phyloP scores from a whole-genome alignment of 1,140 invertebrate genomes.

The Calliphora vicina region DNA sequence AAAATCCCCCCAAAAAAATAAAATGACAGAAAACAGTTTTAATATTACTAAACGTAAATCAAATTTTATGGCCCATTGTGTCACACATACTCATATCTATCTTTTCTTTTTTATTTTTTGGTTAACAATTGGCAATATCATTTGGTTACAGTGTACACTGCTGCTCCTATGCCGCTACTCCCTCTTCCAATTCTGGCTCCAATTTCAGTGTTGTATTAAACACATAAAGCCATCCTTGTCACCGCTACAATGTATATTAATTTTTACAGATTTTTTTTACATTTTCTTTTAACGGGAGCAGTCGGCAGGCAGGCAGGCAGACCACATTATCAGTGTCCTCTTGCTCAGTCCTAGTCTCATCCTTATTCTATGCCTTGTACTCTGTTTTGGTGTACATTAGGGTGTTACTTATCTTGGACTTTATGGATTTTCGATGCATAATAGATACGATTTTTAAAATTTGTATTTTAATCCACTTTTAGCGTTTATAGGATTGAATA shows the following conservation, averaged over 20 bases:
- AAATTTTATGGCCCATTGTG: constrained; percentile 32
- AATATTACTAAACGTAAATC: constrained; percentile 33
- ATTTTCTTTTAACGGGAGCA: background rate
- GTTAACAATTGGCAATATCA: constrained; percentile 29
- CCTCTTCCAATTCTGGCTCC: too few relatives aligned
- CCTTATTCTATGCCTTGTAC: too few relatives aligned
- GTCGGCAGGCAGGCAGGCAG: background rate
- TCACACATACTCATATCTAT: constrained; percentile 22
- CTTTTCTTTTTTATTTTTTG: too few relatives aligned
- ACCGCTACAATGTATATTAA: background rate
- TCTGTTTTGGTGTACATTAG: too few relatives aligned
- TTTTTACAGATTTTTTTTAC: background rate
- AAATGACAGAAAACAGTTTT: constrained; percentile 22
- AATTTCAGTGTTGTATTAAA: too few relatives aligned
- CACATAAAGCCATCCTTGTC: background rate
- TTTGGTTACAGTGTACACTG: background rate
- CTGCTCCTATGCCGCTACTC: background rate
- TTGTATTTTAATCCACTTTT: too few relatives aligned
- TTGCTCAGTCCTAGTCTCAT: too few relatives aligned
- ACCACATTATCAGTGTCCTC: too few relatives aligned
- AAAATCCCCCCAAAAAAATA: background rate
- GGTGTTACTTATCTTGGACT: too few relatives aligned
- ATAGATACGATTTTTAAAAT: too few relatives aligned
- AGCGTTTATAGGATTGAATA: too few relatives aligned
- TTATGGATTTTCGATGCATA: too few relatives aligned